Percentiles rank a stretch among this genome's conserved stretches.
These are phyloP conservation scores for Strix aluco DNA, from an alignment of 2,113 vertebrate genomes.

Conservation along the genomic window DNA sequence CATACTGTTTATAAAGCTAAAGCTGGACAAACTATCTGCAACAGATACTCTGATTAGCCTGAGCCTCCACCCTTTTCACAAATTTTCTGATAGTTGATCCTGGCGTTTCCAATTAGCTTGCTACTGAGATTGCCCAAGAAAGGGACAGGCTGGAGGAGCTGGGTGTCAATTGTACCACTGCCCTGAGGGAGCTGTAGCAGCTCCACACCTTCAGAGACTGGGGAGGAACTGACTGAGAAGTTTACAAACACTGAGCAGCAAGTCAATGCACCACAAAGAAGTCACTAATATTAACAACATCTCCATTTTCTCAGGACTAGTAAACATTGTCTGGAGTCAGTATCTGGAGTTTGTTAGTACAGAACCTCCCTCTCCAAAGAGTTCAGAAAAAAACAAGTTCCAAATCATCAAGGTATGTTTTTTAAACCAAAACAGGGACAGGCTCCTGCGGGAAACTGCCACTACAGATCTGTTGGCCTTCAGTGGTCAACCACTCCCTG, in stretches of 20 bases:
- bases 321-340: not conserved
- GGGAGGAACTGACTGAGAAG: not conserved
- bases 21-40: not conserved
- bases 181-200: not conserved
- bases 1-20: not conserved
- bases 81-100: not conserved
- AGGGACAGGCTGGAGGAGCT: not conserved
- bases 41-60: not conserved
- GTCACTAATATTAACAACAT: not conserved
- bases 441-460: not conserved
- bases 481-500: not conserved
- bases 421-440: not conserved
- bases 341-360: not conserved
- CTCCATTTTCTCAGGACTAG: not conserved
- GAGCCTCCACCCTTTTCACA: not conserved
- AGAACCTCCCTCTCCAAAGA: not conserved
- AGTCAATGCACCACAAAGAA: not conserved
- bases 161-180: not conserved
- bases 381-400: not conserved
- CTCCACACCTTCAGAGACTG: not conserved
- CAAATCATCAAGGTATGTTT: not conserved
- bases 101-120: not conserved
- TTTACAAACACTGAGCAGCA: not conserved
- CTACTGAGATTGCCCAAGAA: not conserved
- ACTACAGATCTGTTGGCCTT: not conserved